A percentile compares a stretch with the other conserved stretches of the same genome.
phyloP scores from a whole-genome alignment of 2,888 invertebrate genomes.

The Hyles lineata region DNA sequence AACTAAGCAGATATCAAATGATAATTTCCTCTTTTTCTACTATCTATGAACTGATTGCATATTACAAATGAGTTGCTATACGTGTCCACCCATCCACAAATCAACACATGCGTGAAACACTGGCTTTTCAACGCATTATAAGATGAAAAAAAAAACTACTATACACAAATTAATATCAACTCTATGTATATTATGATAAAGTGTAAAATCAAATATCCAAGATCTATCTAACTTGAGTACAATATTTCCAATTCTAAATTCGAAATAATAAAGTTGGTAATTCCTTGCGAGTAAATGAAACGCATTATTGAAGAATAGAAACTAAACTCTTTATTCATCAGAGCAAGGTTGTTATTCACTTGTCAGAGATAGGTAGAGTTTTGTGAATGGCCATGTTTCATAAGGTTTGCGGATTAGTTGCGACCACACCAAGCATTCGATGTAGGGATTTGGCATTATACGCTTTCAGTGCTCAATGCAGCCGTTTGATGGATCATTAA shows the following conservation, averaged over 20 bases:
- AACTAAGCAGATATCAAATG: background rate
- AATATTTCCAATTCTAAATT: background rate
- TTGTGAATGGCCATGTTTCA: constrained; percentile 2
- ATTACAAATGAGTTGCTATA: background rate
- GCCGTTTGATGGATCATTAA: background rate
- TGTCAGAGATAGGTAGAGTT: background rate
- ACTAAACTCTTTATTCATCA: background rate
- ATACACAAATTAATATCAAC: background rate
- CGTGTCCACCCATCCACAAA: constrained; percentile 7
- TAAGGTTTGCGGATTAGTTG: constrained; percentile 11
- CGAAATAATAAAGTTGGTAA: background rate
- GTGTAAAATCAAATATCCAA: no score
- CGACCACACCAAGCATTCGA: background rate
- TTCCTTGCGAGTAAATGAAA: background rate
- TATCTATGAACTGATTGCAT: background rate
- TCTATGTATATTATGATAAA: background rate
- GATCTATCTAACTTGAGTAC: background rate
- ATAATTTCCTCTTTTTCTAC: background rate
- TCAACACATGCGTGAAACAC: constrained; percentile 23
- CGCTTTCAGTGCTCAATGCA: background rate
- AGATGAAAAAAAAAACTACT: background rate
- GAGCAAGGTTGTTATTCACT: background rate
- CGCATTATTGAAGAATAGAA: background rate
- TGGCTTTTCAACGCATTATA: constrained; percentile 1
- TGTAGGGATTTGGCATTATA: background rate